These are phyloP conservation scores for Torymus tubicola DNA, from an alignment of 2,888 invertebrate genomes.

Conservation along the genomic window DNA sequence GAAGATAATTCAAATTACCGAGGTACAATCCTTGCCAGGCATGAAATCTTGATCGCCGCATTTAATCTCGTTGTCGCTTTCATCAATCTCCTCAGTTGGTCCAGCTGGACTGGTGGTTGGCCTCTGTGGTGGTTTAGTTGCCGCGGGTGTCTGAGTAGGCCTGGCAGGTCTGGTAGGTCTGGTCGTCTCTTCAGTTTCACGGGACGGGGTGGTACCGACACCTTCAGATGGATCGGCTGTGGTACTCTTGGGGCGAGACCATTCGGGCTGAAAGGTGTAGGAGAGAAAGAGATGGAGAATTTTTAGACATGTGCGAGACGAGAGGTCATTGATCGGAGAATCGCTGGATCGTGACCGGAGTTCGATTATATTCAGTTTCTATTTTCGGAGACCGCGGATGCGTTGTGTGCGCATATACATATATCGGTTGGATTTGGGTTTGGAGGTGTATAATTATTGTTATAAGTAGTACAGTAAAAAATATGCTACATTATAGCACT, in stretches of 20 bases:
- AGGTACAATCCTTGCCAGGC: constrained; percentile 79
- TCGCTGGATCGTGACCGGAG: too few species aligned
- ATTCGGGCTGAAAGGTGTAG: constrained; percentile 82
- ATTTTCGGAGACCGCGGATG: too few species aligned
- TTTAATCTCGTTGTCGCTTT: constrained; percentile 73
- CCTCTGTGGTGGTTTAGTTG: constrained; percentile 59
- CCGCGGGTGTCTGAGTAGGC: constrained; percentile 58
- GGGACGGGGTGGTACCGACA: constrained; percentile 56
- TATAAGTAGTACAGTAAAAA: too few species aligned
- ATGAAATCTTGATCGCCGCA: constrained; percentile 79
- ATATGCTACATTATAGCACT: too few species aligned
- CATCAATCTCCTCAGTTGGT: constrained; percentile 75
- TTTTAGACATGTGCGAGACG: too few species aligned
- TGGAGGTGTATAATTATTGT: too few species aligned
- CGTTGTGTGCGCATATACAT: too few species aligned
- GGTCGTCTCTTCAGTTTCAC: constrained; percentile 64
- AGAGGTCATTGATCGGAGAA: too few species aligned
- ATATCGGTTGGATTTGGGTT: too few species aligned
- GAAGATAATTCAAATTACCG: constrained; percentile 73
- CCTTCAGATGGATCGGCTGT: constrained; percentile 73
- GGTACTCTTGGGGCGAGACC: constrained; percentile 88
- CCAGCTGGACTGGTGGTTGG: constrained; percentile 12
- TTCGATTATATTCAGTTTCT: too few species aligned
- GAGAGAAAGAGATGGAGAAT: too few species aligned
- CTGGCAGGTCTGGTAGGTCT: constrained; percentile 57